Base-by-base conservation (phyloP, 2,113 vertebrate genomes). In the Onychostoma macrolepis region DNA sequence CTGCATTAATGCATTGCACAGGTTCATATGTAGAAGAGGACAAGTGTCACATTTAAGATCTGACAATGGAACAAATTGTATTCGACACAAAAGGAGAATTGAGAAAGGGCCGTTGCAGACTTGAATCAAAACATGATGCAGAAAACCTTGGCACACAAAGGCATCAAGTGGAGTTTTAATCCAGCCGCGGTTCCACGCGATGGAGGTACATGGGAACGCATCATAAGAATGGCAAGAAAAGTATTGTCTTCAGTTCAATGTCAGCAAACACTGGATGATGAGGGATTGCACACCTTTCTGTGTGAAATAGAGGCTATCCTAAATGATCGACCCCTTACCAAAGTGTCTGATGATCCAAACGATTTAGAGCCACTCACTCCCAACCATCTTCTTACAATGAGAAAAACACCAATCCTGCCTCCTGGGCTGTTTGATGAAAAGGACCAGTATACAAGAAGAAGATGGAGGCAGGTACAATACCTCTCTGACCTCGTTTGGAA, bases 401-500 rank as follows among this genome's bases (percentile, higher is more conserved):
- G 0, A 6, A 56, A 8, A 24, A 56, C 21, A 58, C 1, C 6
- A 2, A 2, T 43, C 41, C 41, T 43, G 41, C 41, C 1, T 24
- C 21, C 2, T 24, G 19, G 12, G 45, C 72, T 61, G 2, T 78
- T 87, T 65, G 8, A n/a, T 8, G 61, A 38, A 13, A 50, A 36
- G 4, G 65, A 87, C 17, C 17, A 67, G 13, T 85, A 84, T 12
- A 13, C 30, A 33, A 89, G 63, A 61, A 71, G n/a, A 36, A n/a
- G 50, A 5, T 75, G 75, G 85, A 89, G 56, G 38, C 76, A 87
- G 11, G 4, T 89, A 53, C 48, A 65, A 36, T 75, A 87, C 5
- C 43, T 84, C 7, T 89, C 61, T 36, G 84, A 71, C 17, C 36
- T n/a, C 26, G n/a, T 6, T 38, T 3, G 38, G 38, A 38, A 36